phyloP scores from a whole-genome alignment of 2,797 vertebrate species.

The Echiichthys vipera region DNA sequence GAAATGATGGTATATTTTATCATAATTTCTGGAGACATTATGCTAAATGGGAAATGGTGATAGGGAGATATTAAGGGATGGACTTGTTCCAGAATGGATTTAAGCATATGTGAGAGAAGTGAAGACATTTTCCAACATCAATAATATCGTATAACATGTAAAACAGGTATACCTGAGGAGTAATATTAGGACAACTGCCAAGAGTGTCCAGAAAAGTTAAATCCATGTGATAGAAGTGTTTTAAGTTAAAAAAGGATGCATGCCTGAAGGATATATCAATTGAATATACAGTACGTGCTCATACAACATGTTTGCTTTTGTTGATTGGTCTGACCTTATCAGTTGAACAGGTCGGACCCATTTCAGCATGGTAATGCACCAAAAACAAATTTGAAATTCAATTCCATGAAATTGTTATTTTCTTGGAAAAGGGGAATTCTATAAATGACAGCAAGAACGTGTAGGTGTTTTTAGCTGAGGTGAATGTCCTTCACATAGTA shows the following conservation, averaged over 20 bases:
- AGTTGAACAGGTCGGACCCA: constrained; percentile 31
- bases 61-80: constrained; percentile 31
- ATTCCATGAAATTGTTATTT: constrained; percentile 29
- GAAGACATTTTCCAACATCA: constrained; percentile 14
- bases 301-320: constrained; percentile 14
- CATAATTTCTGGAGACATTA: constrained; percentile 64
- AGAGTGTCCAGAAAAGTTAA: background rate
- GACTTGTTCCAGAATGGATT: constrained; percentile 35
- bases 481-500: constrained; percentile 30
- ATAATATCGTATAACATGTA: constrained; percentile 8
- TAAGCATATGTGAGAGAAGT: constrained; percentile 38
- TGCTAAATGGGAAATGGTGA: constrained; percentile 59
- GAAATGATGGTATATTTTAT: constrained; percentile 60
- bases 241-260: background rate
- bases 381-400: constrained; percentile 57
- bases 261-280: background rate
- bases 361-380: constrained; percentile 30
- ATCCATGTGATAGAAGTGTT: background rate
- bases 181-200: background rate
- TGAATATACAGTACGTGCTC: constrained; percentile 2
- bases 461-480: constrained; percentile 30
- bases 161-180: background rate
- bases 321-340: constrained; percentile 47
- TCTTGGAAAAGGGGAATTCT: constrained; percentile 20
- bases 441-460: constrained; percentile 40